Evolutionary conservation across 2,113 vertebrate species (phyloP), one percentile per base, ranked within the genome.

Genomic region (Lonchura striata): DNA sequence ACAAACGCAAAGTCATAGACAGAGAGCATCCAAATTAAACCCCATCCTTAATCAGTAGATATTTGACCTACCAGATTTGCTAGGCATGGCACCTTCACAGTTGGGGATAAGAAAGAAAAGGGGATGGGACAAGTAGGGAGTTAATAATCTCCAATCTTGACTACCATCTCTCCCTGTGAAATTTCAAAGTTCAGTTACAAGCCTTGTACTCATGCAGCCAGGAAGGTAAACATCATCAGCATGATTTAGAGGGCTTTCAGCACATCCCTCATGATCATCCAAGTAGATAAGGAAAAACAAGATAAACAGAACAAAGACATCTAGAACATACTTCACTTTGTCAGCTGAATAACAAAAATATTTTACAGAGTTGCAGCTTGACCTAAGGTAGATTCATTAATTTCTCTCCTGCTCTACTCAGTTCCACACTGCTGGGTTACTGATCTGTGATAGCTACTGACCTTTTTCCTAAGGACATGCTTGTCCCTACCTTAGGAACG

Each of bases 181-280:
- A 76, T 95, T 17, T 79, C 77, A 61, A 89, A 91, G 83, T 94
- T 92, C 84, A 82, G 31, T 66, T 90, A 24, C 23, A 66, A 83
- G 44, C 44, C 21, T 49, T 82, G 74, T 46, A 50, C 31, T 91
- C 22, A 10, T 42, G 65, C 77, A 86, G 52, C 33, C 56, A 76
- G 66, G 66, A 68, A 87, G 44, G 21, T 27, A 94, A 94, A 86
- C 28, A 74, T 65, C 52, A 83, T 33, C 61, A 82, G 21, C 5
- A 3, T 35, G n/a, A 72, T 69, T 53, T 35, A 33, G 82, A 79
- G 28, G 24, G 59, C 28, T 94, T 92, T 89, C 84, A 79, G 57
- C 28, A 76, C 25, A 76, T 8, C 47, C 41, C 15, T 89, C 63
- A 39, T 50, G 65, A 82, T 75, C 86, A 91, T 65, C 72, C 74